Conservation (phyloP, 2,888 invertebrate species). For the Caenorhabditis afra region DNA sequence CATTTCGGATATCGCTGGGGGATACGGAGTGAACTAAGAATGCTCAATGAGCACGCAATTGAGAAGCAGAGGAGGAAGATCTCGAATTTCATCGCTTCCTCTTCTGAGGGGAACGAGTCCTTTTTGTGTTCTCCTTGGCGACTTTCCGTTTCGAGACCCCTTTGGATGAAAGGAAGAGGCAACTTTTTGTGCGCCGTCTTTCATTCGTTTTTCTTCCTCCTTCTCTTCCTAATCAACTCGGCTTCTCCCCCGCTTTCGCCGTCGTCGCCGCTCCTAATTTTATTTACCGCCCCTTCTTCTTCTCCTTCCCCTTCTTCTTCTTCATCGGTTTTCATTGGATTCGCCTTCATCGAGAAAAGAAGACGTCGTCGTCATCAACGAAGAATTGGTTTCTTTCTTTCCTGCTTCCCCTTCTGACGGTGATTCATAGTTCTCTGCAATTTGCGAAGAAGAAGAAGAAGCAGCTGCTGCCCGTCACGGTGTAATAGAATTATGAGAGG, state of each 20-base stretch:
- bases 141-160: too few relatives aligned
- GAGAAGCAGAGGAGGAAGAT: too few relatives aligned
- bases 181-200: too few relatives aligned
- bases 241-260: background rate
- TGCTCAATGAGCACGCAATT: too few relatives aligned
- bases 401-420: conserved; percentile 24
- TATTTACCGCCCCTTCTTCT: conserved; percentile 7
- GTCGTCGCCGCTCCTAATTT: background rate
- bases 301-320: conserved; percentile 14
- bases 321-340: conserved; percentile 10
- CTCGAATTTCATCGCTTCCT: too few relatives aligned
- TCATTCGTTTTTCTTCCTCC: too few relatives aligned
- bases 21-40: too few relatives aligned
- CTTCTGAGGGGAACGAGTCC: too few relatives aligned
- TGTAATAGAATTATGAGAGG: conserved; percentile 33
- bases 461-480: conserved; percentile 3
- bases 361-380: too few relatives aligned
- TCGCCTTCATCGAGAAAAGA: conserved; percentile 5
- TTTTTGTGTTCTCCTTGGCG: too few relatives aligned
- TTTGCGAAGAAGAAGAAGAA: background rate
- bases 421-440: conserved; percentile 34
- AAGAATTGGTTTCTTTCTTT: conserved; percentile 1
- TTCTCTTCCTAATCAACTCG: background rate
- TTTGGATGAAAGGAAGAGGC: too few relatives aligned
- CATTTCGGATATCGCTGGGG: too few relatives aligned